These are phyloP conservation scores for Micromussa lordhowensis DNA, from an alignment of 92 coral and sea anemone genomes.

Conservation along the genomic window DNA sequence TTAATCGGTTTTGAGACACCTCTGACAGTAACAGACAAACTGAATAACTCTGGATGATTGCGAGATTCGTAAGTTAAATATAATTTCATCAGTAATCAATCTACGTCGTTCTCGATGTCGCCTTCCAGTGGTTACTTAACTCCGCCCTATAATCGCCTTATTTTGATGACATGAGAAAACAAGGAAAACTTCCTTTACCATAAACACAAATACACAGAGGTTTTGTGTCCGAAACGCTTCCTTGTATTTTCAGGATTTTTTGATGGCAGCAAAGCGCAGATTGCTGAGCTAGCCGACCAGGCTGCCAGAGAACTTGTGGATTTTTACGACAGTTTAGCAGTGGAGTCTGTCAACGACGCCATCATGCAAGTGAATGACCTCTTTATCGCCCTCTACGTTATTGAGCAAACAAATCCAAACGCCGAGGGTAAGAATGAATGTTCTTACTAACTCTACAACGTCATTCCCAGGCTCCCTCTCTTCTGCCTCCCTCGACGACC, in stretches of 20 bases:
- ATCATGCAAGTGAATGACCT: neutral
- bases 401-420: neutral
- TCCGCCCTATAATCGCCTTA: too few relatives aligned
- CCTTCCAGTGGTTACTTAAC: too few relatives aligned
- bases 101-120: too few relatives aligned
- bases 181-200: neutral
- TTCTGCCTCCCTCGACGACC: too few relatives aligned
- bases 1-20: too few relatives aligned
- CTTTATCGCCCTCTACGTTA: neutral
- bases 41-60: too few relatives aligned
- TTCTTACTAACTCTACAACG: too few relatives aligned
- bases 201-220: neutral
- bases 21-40: too few relatives aligned
- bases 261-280: neutral
- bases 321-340: neutral
- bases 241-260: neutral
- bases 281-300: neutral
- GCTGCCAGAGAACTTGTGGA: neutral
- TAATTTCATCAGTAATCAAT: too few relatives aligned
- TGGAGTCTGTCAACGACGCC: neutral
- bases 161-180: neutral
- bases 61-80: too few relatives aligned
- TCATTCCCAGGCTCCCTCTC: too few relatives aligned
- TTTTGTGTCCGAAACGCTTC: neutral
- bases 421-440: neutral